Conservation (phyloP, 1,140 invertebrate genomes). For the Hyles euphorbiae region DNA sequence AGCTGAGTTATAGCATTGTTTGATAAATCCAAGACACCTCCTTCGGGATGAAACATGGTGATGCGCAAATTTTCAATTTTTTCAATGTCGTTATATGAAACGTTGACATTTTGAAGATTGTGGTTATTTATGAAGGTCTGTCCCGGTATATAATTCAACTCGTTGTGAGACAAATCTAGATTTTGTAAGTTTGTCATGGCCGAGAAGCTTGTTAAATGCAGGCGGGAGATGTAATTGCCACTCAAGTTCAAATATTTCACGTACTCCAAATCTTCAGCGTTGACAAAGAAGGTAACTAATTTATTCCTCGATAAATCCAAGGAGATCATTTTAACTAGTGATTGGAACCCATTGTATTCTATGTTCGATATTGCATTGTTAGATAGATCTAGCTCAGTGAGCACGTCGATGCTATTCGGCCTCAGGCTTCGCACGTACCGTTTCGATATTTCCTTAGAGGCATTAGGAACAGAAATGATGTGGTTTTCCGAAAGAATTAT, state of each 20-base stretch:
- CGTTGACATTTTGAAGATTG: conserved; percentile 44
- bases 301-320: conserved; percentile 55
- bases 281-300: conserved; percentile 43
- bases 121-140: conserved; percentile 40
- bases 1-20: conserved; percentile 47
- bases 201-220: conserved; percentile 48
- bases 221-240: conserved; percentile 38
- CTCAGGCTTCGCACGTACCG: conserved; percentile 24
- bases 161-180: conserved; percentile 56
- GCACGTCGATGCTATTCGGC: conserved; percentile 28
- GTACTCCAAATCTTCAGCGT: conserved; percentile 38
- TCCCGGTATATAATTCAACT: conserved; percentile 45
- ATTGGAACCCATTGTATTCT: conserved; percentile 53
- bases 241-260: conserved; percentile 59
- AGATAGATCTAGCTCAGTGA: conserved; percentile 51
- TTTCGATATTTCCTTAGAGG: conserved; percentile 20
- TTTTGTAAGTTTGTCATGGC: conserved; percentile 53
- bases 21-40: conserved; percentile 53
- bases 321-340: conserved; percentile 33
- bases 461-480: conserved; percentile 43
- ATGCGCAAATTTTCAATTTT: conserved; percentile 39
- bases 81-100: conserved; percentile 47
- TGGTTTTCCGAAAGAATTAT: conserved; percentile 54
- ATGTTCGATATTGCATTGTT: conserved; percentile 47
- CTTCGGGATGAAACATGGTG: conserved; percentile 45